Conservation (phyloP, 2,888 invertebrate species). For the Heliconius sara region DNA sequence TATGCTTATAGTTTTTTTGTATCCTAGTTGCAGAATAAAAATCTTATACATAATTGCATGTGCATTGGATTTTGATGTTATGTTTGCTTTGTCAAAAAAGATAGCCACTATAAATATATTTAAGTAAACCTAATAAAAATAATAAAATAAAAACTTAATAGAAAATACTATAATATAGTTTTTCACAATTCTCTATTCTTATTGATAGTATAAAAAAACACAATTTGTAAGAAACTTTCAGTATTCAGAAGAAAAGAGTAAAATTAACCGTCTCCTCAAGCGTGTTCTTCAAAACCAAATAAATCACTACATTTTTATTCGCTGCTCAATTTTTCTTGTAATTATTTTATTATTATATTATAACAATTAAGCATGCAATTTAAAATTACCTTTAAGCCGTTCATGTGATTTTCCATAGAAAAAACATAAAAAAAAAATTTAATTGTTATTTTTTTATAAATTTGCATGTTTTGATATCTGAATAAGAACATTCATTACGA, state of each 20-base stretch:
- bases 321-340: slow-evolving; percentile 7
- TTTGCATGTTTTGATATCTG: slow-evolving; percentile 70
- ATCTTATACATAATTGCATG: slow-evolving; percentile 41
- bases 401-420: background rate
- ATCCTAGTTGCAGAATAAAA: background rate
- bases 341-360: slow-evolving; percentile 6
- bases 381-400: slow-evolving; percentile 12
- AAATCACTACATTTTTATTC: slow-evolving; percentile 1
- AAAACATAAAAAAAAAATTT: background rate
- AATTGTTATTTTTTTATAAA: slow-evolving; percentile 41
- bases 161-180: background rate
- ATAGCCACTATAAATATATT: background rate
- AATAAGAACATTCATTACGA: slow-evolving; percentile 81
- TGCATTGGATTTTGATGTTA: slow-evolving; percentile 46
- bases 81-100: slow-evolving; percentile 35
- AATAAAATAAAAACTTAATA: background rate
- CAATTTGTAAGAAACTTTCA: no score
- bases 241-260: background rate
- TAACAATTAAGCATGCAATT: slow-evolving; percentile 12
- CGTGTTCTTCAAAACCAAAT: slow-evolving; percentile 4
- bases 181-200: no score
- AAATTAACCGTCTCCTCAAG: background rate
- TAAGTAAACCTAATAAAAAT: no score
- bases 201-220: no score
- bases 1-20: background rate